Conservation (phyloP, 2,797 vertebrate genomes). For the Myotis vivesi region DNA sequence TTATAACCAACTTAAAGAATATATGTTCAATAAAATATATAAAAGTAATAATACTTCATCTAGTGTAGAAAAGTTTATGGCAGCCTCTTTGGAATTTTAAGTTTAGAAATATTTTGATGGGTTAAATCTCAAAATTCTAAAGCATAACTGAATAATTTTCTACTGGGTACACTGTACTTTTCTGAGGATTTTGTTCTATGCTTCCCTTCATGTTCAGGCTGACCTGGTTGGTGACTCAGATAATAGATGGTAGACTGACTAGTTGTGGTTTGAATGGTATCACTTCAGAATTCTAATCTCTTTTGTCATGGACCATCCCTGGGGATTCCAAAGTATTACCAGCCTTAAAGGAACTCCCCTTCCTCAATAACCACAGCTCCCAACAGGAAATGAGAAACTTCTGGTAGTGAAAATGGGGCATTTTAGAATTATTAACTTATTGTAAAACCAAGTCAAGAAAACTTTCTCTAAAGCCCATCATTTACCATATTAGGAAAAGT, state of each 20-base stretch:
- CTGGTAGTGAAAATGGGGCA: conserved; percentile 57
- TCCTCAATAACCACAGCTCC: conserved; percentile 57
- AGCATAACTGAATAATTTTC: conserved; percentile 17
- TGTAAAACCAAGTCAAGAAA: conserved; percentile 60
- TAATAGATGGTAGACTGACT: conserved; percentile 77
- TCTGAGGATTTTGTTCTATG: conserved; percentile 58
- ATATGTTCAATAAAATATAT: neutral
- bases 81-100: conserved; percentile 35
- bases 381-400: conserved; percentile 58
- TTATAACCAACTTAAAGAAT: neutral
- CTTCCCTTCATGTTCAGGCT: conserved; percentile 23
- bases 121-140: conserved; percentile 50
- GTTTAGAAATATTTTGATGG: neutral
- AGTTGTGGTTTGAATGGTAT: conserved; percentile 76
- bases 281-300: conserved; percentile 74
- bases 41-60: neutral
- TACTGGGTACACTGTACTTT: conserved; percentile 58
- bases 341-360: conserved; percentile 70
- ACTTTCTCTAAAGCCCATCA: conserved; percentile 22
- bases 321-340: conserved; percentile 80
- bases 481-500: conserved; percentile 53
- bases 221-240: conserved; percentile 55
- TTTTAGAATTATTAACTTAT: conserved; percentile 57
- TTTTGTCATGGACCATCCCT: conserved; percentile 78
- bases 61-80: neutral